These are phyloP conservation scores for Hapalemur alaotrensis DNA, from an alignment of 2,797 vertebrate genomes.

Conservation along the genomic window DNA sequence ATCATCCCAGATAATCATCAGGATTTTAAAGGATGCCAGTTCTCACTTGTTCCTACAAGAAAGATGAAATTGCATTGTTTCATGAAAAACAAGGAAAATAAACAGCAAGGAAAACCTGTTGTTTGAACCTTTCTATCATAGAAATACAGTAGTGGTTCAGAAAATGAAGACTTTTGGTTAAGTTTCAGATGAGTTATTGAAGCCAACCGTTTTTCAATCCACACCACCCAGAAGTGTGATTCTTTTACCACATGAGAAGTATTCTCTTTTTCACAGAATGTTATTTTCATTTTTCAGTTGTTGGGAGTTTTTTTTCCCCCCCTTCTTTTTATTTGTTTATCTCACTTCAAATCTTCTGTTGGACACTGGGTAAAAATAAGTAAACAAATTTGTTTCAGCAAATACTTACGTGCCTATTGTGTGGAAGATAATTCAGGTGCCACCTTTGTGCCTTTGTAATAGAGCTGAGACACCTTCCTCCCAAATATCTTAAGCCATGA, in stretches of 20 bases:
- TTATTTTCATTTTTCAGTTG: slow-evolving; percentile 54
- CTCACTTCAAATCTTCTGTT: background rate
- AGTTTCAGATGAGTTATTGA: slow-evolving; percentile 39
- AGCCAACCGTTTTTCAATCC: slow-evolving; percentile 44
- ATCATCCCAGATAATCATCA: background rate
- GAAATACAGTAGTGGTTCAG: slow-evolving; percentile 25
- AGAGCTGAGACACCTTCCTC: background rate
- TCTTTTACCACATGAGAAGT: background rate
- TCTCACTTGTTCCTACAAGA: background rate
- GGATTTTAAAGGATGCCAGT: background rate
- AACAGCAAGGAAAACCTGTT: background rate
- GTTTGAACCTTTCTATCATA: background rate
- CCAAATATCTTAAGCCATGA: slow-evolving; percentile 4
- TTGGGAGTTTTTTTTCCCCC: background rate
- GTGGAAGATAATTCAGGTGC: background rate
- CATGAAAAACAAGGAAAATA: background rate
- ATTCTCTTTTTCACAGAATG: background rate
- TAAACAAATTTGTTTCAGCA: background rate
- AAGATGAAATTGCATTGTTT: slow-evolving; percentile 12
- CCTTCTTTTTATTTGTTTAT: slow-evolving; percentile 27
- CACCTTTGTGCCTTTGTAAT: background rate
- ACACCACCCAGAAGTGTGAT: slow-evolving; percentile 29
- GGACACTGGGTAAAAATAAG: background rate
- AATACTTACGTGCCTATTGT: background rate
- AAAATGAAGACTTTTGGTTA: slow-evolving; percentile 61